phyloP scores from a whole-genome alignment of 2,797 vertebrate genomes.

The Cebuella pygmaea region DNA sequence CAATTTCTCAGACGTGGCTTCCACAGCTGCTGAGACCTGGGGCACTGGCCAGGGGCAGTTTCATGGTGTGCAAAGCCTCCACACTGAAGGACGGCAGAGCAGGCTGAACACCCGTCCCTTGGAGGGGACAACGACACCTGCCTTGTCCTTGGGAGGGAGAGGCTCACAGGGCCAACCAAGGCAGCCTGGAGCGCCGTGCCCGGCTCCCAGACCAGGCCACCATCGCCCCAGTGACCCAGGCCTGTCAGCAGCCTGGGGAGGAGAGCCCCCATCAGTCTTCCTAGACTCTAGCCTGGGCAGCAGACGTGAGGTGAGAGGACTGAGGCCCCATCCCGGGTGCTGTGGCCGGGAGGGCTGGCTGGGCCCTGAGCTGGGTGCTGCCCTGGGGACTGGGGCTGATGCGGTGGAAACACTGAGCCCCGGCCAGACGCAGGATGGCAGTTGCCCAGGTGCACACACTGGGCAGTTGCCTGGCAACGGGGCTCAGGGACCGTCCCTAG shows the following conservation, averaged over 20 bases:
- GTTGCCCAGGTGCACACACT: neutral
- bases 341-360: rapidly evolving
- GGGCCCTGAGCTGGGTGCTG: rapidly evolving
- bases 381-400: neutral
- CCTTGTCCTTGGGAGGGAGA: neutral
- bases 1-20: constrained; percentile 78
- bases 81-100: rapidly evolving
- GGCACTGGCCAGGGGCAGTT: constrained; percentile 64
- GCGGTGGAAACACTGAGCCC: neutral
- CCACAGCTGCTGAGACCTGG: constrained; percentile 52
- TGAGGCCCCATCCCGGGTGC: rapidly evolving
- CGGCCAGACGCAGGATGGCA: neutral
- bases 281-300: neutral
- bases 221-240: rapidly evolving
- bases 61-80: too few relatives aligned
- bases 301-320: neutral
- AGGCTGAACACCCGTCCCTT: neutral
- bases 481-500: neutral
- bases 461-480: constrained; percentile 59
- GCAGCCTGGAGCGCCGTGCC: neutral
- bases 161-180: neutral
- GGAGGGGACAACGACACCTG: rapidly evolving
- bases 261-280: rapidly evolving
- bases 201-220: neutral
- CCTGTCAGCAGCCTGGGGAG: rapidly evolving